Evolutionary conservation across 2,113 vertebrate species (phyloP).

Genomic region (Benitochromis conjunctus): DNA sequence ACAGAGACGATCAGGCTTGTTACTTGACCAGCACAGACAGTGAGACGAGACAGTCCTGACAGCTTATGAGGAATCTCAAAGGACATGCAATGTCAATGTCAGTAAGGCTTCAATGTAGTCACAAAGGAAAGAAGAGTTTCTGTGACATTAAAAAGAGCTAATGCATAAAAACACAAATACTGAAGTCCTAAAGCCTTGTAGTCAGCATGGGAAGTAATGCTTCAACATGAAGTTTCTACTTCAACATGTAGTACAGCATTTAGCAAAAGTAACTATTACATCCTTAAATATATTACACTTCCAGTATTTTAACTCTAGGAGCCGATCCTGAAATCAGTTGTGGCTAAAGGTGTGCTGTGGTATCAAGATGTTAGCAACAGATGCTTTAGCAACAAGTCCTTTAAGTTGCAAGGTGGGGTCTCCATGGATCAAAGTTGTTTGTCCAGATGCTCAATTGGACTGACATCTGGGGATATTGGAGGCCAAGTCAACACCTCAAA

Average conservation of each 20-base stretch:
- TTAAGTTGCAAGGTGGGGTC: neutral
- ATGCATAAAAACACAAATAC: neutral
- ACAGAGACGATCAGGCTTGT: neutral
- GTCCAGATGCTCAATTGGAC: neutral
- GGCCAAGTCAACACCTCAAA: neutral
- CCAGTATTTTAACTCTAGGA: neutral
- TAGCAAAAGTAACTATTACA: neutral
- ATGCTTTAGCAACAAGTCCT: neutral
- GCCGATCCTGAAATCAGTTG: neutral
- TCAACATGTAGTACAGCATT: neutral
- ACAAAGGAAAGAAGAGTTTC: neutral
- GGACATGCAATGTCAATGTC: neutral
- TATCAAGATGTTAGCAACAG: rapidly evolving
- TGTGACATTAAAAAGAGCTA: neutral
- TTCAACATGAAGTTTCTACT: neutral
- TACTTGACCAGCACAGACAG: neutral
- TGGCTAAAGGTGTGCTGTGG: neutral
- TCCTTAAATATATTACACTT: neutral
- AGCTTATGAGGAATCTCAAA: neutral
- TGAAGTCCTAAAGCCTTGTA: neutral
- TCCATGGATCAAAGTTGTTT: neutral
- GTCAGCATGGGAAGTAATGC: neutral
- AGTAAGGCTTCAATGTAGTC: neutral
- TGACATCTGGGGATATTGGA: neutral
- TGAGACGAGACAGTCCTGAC: neutral